phyloP scores from a whole-genome alignment of 2,113 vertebrate genomes.

The Zeus faber region DNA sequence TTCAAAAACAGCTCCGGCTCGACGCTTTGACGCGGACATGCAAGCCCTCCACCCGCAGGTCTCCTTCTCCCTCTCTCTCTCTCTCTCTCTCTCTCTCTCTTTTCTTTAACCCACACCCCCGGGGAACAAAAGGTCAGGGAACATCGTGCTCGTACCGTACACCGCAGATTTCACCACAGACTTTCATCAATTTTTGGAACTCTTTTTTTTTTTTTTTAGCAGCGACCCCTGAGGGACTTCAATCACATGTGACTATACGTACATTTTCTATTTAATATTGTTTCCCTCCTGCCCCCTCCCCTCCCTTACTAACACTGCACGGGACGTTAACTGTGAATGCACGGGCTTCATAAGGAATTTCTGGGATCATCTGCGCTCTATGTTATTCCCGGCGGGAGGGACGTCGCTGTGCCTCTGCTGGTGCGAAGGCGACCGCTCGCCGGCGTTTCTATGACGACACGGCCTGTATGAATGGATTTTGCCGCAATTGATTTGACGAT shows the following conservation, averaged over 20 bases:
- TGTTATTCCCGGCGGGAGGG: constrained; percentile 15
- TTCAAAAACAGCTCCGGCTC: constrained; percentile 41
- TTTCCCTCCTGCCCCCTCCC: constrained; percentile 39
- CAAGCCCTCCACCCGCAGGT: constrained; percentile 27
- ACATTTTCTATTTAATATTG: constrained; percentile 35
- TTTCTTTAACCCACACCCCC: constrained; percentile 62
- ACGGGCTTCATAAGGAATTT: constrained; percentile 42
- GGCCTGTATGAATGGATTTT: too few relatives aligned
- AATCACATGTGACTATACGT: too few relatives aligned
- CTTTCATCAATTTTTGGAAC: constrained; percentile 23
- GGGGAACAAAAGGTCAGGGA: constrained; percentile 69
- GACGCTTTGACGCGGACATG: constrained; percentile 22
- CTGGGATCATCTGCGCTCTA: constrained; percentile 13
- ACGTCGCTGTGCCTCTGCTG: too few relatives aligned
- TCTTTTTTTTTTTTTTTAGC: constrained; percentile 40
- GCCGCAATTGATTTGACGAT: too few relatives aligned
- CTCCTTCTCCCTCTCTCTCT: constrained; percentile 15
- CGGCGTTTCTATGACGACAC: constrained; percentile 15
- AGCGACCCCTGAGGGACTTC: constrained; percentile 51
- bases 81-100: constrained; percentile 56
- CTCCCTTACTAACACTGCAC: constrained; percentile 20
- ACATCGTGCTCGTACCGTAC: constrained; percentile 31
- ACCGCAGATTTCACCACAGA: constrained; percentile 7
- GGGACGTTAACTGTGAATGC: constrained; percentile 54
- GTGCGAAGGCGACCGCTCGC: constrained; percentile 1